Conservation (phyloP, 1,140 invertebrate species). For the Scaptodrosophila lebanonensis region DNA sequence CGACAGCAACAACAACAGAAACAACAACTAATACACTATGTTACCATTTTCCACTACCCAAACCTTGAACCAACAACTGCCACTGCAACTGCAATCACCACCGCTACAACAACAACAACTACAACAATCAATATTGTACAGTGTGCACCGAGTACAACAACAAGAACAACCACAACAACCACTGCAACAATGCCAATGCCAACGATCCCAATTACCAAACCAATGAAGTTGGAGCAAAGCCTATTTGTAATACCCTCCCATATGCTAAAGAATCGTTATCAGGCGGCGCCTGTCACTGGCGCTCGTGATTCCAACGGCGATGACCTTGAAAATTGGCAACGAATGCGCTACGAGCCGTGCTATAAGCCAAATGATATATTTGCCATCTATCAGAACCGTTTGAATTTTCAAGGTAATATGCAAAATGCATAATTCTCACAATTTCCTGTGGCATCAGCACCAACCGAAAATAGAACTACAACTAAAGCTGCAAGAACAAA, state of each 20-base stretch:
- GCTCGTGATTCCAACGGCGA: slow-evolving; percentile 25
- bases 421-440: slow-evolving; percentile 44
- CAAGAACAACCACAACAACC: slow-evolving; percentile 22
- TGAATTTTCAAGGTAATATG: slow-evolving; percentile 76
- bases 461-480: too few relatives aligned
- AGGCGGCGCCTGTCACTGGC: slow-evolving; percentile 30
- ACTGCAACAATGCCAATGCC: slow-evolving; percentile 26
- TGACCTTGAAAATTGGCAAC: slow-evolving; percentile 26
- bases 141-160: slow-evolving; percentile 30
- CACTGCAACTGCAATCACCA: slow-evolving; percentile 13
- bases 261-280: slow-evolving; percentile 48
- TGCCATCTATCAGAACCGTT: slow-evolving; percentile 73
- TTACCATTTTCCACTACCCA: slow-evolving; percentile 64
- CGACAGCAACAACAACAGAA: slow-evolving; percentile 31
- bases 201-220: too few relatives aligned
- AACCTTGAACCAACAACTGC: slow-evolving; percentile 34
- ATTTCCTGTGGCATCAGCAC: slow-evolving; percentile 17
- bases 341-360: slow-evolving; percentile 62
- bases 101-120: slow-evolving; percentile 17
- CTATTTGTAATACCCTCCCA: slow-evolving; percentile 62
- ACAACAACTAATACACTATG: slow-evolving; percentile 62
- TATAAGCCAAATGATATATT: slow-evolving; percentile 74
- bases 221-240: slow-evolving; percentile 57
- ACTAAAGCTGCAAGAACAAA: too few relatives aligned
- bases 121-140: too few relatives aligned